Evolutionary conservation across 2,113 vertebrate species (phyloP).

Genomic region (Callionymus lyra): DNA sequence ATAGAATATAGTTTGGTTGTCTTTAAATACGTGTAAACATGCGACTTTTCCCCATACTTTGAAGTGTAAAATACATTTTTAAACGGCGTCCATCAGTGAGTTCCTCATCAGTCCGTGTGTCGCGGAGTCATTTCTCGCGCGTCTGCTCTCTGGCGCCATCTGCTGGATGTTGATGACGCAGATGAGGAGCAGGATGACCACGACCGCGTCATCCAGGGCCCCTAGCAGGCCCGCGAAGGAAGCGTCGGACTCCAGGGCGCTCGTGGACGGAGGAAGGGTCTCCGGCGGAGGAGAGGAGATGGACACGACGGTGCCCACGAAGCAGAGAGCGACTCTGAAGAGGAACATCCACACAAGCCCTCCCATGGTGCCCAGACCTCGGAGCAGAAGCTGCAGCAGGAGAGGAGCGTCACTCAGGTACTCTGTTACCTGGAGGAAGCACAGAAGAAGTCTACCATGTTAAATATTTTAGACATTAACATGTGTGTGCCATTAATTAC

Average conservation of each 20-base stretch:
- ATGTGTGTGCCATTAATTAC: not conserved
- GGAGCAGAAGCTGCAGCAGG: slow-evolving; percentile 55
- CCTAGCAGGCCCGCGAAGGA: slow-evolving; percentile 64
- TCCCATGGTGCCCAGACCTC: slow-evolving; percentile 60
- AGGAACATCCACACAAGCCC: slow-evolving; percentile 70
- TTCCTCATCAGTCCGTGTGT: slow-evolving; percentile 35
- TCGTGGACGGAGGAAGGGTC: not conserved
- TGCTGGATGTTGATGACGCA: slow-evolving; percentile 73
- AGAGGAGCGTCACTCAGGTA: slow-evolving; percentile 68
- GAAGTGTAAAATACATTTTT: no score
- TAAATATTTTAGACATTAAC: not conserved
- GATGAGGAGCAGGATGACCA: slow-evolving; percentile 72
- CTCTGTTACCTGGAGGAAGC: slow-evolving; percentile 61
- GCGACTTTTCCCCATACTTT: no score
- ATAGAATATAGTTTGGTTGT: no score
- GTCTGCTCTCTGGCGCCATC: slow-evolving; percentile 54
- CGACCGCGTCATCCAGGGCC: slow-evolving; percentile 66
- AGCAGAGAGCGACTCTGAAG: slow-evolving; percentile 67
- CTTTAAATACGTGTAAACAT: no score
- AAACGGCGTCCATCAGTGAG: slow-evolving; percentile 18
- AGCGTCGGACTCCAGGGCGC: slow-evolving; percentile 34
- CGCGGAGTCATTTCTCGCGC: slow-evolving; percentile 5
- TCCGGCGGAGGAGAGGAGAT: slow-evolving; percentile 50
- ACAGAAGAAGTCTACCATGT: not conserved
- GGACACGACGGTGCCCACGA: slow-evolving; percentile 61